Conservation (phyloP, 1,140 invertebrate genomes). For the Nebria ingens region DNA sequence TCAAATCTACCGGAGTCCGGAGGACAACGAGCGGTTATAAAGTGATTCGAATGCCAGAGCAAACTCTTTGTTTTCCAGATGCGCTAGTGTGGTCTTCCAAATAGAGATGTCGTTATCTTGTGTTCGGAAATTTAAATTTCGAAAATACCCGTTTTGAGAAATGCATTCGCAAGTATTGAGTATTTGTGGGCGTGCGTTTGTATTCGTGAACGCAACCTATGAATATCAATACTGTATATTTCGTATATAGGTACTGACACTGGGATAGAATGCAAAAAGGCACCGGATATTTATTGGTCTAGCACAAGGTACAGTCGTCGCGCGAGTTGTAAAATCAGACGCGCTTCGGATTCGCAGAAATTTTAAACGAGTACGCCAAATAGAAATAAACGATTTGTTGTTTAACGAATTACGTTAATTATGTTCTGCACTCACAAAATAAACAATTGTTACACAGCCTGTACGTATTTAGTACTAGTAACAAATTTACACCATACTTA, state of each 20-base stretch:
- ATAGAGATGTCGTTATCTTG: conserved; percentile 16
- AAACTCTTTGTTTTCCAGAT: conserved; percentile 8
- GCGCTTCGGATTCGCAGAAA: background rate
- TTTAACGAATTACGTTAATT: background rate
- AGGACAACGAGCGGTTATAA: conserved; percentile 12
- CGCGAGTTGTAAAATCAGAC: background rate
- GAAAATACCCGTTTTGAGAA: conserved; percentile 10
- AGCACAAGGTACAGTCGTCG: background rate
- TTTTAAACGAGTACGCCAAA: background rate
- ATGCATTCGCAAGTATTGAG: background rate
- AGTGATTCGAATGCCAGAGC: background rate
- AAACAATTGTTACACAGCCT: background rate
- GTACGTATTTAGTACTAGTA: background rate
- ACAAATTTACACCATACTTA: background rate
- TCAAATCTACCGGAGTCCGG: conserved; percentile 10
- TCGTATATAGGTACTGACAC: too few relatives aligned
- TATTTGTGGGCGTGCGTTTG: background rate
- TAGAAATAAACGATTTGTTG: background rate
- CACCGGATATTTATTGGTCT: conserved; percentile 24
- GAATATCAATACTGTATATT: conserved; percentile 12
- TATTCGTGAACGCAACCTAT: background rate
- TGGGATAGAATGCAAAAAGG: conserved; percentile 18
- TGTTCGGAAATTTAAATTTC: conserved; percentile 15
- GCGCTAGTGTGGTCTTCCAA: conserved; percentile 16
- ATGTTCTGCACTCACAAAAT: background rate